These are phyloP conservation scores for Scolopax bukidnonensis DNA, from an alignment of 2,797 vertebrate species.

Conservation along the genomic window DNA sequence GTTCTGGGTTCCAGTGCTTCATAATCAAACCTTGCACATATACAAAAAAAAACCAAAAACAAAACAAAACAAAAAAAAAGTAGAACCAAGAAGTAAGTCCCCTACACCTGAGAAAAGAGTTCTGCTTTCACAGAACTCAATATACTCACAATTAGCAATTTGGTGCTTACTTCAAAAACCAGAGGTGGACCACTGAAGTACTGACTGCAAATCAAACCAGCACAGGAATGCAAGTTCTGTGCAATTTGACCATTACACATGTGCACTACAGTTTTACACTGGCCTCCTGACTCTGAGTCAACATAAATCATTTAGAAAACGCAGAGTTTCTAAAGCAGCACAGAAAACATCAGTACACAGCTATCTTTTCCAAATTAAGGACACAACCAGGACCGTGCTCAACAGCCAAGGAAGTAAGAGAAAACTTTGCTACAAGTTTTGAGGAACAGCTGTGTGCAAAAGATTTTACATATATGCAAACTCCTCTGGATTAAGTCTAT, in stretches of 20 bases:
- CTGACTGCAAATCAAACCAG: neutral
- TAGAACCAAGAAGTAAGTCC: neutral
- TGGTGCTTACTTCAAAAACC: neutral
- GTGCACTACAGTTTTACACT: neutral
- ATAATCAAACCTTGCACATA: slow-evolving; percentile 91
- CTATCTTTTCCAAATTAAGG: neutral
- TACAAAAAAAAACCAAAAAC: neutral
- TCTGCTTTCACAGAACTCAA: neutral
- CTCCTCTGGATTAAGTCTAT: neutral
- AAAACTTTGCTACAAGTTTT: neutral
- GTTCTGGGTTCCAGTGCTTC: slow-evolving; percentile 92
- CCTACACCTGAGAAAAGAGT: neutral
- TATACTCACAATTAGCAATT: neutral
- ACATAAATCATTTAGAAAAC: neutral
- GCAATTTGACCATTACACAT: neutral
- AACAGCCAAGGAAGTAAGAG: neutral
- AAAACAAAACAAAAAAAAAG: neutral
- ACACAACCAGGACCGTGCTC: neutral
- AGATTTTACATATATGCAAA: neutral
- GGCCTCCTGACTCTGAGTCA: neutral
- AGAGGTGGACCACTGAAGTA: neutral
- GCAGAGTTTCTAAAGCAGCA: neutral
- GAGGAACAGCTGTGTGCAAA: neutral
- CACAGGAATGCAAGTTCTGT: neutral
- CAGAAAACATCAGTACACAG: neutral